Conservation (phyloP, 2,888 invertebrate species). For the Lamellibrachia columna region DNA sequence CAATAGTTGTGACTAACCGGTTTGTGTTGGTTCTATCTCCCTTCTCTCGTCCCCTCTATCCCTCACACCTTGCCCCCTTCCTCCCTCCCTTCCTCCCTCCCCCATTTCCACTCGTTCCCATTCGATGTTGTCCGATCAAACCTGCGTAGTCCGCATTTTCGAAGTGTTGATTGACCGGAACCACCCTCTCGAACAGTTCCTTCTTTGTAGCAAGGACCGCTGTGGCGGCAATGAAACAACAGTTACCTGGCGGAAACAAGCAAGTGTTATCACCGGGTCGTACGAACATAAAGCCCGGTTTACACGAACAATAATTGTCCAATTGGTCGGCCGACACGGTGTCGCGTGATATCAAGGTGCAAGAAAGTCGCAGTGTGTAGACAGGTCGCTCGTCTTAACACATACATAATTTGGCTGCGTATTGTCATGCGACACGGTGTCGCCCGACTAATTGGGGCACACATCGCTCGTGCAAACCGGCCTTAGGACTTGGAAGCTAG, state of each 20-base stretch:
- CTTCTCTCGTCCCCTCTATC: too few relatives aligned
- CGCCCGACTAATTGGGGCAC: too few relatives aligned
- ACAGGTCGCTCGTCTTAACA: too few relatives aligned
- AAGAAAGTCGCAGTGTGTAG: too few relatives aligned
- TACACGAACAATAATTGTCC: too few relatives aligned
- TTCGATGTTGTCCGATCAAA: conserved; percentile 83
- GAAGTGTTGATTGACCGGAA: conserved; percentile 94
- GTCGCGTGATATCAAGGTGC: too few relatives aligned
- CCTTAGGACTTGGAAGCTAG: not conserved
- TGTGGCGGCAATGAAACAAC: conserved; percentile 94
- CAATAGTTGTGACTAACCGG: too few relatives aligned
- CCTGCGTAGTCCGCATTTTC: conserved; percentile 64
- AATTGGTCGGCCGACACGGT: too few relatives aligned
- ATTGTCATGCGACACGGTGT: too few relatives aligned
- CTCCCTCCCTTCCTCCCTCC: not conserved
- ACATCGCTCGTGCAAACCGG: too few relatives aligned
- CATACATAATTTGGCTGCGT: too few relatives aligned
- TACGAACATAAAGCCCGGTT: not conserved
- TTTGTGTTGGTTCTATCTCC: too few relatives aligned
- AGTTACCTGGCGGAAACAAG: conserved; percentile 74
- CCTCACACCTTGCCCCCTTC: not conserved
- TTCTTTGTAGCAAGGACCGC: conserved; percentile 84
- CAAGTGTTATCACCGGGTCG: not conserved
- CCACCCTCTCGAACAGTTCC: conserved; percentile 91
- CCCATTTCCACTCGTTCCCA: not conserved